These are phyloP conservation scores for Saiga tatarica DNA, from an alignment of 2,113 vertebrate species.

Conservation along the genomic window DNA sequence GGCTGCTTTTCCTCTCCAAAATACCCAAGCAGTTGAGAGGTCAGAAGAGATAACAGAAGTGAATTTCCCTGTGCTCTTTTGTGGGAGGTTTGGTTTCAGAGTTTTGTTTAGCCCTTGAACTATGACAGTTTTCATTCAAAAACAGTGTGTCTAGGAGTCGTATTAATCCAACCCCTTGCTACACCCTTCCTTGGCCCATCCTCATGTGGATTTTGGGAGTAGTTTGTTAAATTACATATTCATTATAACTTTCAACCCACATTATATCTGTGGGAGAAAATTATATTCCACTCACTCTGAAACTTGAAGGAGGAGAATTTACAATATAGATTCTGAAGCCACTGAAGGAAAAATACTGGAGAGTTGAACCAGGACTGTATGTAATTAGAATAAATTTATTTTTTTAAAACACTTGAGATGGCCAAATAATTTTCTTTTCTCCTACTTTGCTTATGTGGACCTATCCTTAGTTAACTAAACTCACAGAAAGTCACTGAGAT, in stretches of 20 bases:
- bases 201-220: background rate
- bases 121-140: rapidly evolving
- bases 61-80: background rate
- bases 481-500: conserved; percentile 7
- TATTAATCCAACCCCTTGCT: rapidly evolving
- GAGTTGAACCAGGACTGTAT: rapidly evolving
- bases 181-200: too few relatives aligned
- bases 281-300: background rate
- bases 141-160: too few relatives aligned
- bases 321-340: background rate
- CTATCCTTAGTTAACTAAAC: conserved; percentile 33
- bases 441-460: background rate
- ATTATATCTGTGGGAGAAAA: background rate
- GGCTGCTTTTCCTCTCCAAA: background rate
- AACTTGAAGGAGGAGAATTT: background rate
- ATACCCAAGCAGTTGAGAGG: rapidly evolving
- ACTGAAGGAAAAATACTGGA: background rate
- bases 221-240: background rate
- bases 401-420: background rate
- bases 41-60: background rate
- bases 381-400: background rate
- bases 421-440: background rate
- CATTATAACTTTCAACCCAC: background rate
- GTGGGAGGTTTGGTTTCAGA: background rate
- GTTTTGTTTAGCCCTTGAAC: background rate